phyloP scores from a whole-genome alignment of 1,140 invertebrate genomes.

The Camponotus vicinus region DNA sequence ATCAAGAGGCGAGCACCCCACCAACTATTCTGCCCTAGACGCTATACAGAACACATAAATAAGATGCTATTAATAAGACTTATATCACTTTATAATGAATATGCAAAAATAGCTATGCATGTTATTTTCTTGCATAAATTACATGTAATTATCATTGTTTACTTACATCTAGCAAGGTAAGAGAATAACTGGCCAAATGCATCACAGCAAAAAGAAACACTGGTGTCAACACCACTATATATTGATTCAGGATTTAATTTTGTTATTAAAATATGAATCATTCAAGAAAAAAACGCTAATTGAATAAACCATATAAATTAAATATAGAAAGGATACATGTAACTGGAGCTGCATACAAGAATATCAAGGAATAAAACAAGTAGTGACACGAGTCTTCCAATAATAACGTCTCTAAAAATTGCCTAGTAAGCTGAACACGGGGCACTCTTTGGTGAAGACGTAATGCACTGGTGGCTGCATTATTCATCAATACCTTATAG shows the following conservation, averaged over 20 bases:
- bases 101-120: conserved; percentile 35
- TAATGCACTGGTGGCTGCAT: conserved; percentile 97
- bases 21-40: conserved; percentile 94
- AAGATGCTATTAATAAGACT: conserved; percentile 1
- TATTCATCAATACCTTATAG: conserved; percentile 95
- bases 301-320: conserved; percentile 42
- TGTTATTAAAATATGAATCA: not conserved
- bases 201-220: conserved; percentile 96
- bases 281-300: conserved; percentile 26
- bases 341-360: conserved; percentile 95
- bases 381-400: conserved; percentile 98
- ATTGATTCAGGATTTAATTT: conserved; percentile 86
- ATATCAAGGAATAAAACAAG: conserved; percentile 97
- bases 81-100: conserved; percentile 47
- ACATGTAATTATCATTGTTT: conserved; percentile 56
- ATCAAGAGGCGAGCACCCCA: conserved; percentile 95
- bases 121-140: not conserved
- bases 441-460: conserved; percentile 97
- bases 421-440: conserved; percentile 91
- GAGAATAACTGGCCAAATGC: conserved; percentile 96
- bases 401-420: conserved; percentile 93
- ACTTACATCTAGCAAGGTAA: conserved; percentile 96
- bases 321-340: conserved; percentile 91
- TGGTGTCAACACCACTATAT: conserved; percentile 94
- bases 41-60: conserved; percentile 87